These are phyloP conservation scores for Cynocephalus volans DNA, from an alignment of 2,113 vertebrate species.

Conservation along the genomic window DNA sequence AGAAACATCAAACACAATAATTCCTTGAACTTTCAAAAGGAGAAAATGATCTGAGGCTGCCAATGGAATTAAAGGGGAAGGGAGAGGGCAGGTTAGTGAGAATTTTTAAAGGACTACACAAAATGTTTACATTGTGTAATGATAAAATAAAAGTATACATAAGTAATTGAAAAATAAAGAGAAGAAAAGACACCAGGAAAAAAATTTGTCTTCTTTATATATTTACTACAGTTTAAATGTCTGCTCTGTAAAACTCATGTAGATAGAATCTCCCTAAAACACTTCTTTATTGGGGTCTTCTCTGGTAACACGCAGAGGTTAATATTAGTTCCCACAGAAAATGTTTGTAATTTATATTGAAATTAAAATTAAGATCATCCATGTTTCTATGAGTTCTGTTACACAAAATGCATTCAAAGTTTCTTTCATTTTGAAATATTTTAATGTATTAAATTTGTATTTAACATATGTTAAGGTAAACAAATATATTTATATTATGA, in stretches of 20 bases:
- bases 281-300: background rate
- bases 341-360: background rate
- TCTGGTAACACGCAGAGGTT: background rate
- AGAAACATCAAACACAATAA: too few species aligned
- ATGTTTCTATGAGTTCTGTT: background rate
- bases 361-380: background rate
- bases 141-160: too few species aligned
- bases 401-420: background rate
- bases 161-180: too few species aligned
- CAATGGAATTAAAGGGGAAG: too few species aligned
- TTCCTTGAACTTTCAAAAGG: too few species aligned
- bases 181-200: background rate
- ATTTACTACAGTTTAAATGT: background rate
- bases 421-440: conserved; percentile 28
- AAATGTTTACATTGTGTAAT: too few species aligned
- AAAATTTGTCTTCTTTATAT: background rate
- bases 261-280: background rate
- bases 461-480: background rate
- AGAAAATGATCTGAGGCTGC: too few species aligned
- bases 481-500: background rate
- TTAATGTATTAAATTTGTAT: background rate
- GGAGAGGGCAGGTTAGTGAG: too few species aligned
- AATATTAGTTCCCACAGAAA: background rate
- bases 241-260: background rate
- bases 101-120: too few species aligned